Evolutionary conservation across 2,113 vertebrate species (phyloP).

Genomic region (Cebus imitator): DNA sequence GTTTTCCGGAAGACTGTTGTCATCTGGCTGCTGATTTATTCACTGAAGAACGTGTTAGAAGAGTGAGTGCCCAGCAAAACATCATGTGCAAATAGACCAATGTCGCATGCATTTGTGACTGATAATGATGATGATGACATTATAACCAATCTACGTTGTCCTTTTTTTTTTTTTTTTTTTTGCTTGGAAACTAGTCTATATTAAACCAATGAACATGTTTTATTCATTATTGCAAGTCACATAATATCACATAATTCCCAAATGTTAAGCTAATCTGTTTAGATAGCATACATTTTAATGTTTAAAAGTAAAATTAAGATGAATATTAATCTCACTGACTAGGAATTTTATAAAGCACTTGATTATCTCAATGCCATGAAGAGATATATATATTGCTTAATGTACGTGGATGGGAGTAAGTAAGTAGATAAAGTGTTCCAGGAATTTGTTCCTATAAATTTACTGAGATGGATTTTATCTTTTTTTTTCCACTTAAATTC

Average conservation of each 20-base stretch:
- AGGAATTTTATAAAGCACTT: not conserved
- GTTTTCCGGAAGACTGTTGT: conserved; percentile 37
- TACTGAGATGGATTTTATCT: not conserved
- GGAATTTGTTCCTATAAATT: not conserved
- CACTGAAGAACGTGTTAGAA: conserved; percentile 26
- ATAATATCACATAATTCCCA: conserved; percentile 25
- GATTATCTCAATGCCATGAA: not conserved
- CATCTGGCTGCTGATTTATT: conserved; percentile 36
- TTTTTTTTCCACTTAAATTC: not conserved
- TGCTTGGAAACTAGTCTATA: not conserved
- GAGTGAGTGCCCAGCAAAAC: not conserved
- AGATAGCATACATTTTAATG: not conserved
- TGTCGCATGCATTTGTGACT: not conserved
- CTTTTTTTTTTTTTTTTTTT: not conserved
- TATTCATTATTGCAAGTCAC: conserved; percentile 31
- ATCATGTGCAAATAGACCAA: not conserved
- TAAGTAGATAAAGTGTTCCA: conserved; percentile 23
- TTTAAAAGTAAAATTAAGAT: not conserved
- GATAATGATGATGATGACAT: not conserved
- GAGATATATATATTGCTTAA: not conserved
- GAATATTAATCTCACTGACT: not conserved
- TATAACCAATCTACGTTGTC: not conserved
- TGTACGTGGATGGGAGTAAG: not conserved
- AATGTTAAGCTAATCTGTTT: not conserved
- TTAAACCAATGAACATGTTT: not conserved